Conservation (phyloP, 1,140 invertebrate species). For the Leguminivora glycinivorella region DNA sequence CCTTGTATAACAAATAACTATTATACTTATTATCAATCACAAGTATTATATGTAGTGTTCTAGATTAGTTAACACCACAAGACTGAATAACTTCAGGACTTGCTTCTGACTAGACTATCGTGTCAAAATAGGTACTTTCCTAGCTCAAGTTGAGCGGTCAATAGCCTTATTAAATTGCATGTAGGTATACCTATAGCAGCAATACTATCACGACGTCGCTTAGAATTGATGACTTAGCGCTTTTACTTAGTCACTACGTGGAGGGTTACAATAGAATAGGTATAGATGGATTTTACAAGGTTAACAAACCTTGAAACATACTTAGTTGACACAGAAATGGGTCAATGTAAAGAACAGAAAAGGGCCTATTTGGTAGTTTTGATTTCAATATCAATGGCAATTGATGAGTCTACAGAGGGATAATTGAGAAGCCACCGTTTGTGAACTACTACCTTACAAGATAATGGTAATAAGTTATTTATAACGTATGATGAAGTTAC, state of each 20-base stretch:
- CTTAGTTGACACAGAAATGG: neutral
- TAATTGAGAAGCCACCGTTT: too few relatives aligned
- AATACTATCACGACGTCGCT: slow-evolving; percentile 5
- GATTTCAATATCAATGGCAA: too few relatives aligned
- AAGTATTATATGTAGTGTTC: too few relatives aligned
- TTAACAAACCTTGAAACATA: slow-evolving; percentile 3
- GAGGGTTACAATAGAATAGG: neutral
- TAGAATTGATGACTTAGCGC: slow-evolving; percentile 13
- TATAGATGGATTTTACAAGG: slow-evolving; percentile 10
- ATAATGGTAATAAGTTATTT: too few relatives aligned
- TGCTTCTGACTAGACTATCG: neutral
- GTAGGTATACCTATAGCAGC: slow-evolving; percentile 3
- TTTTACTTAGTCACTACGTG: slow-evolving; percentile 12
- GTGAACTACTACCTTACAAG: too few relatives aligned
- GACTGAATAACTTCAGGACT: neutral
- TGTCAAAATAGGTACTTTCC: neutral
- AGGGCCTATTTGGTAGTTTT: too few relatives aligned
- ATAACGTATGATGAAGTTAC: too few relatives aligned
- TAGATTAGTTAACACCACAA: too few relatives aligned
- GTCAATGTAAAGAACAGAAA: neutral
- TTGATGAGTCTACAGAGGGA: too few relatives aligned
- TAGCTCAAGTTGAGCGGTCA: slow-evolving; percentile 13
- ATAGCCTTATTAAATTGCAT: neutral
- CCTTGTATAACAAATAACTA: too few relatives aligned
- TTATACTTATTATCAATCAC: too few relatives aligned